A percentile compares a stretch with the other conserved stretches of the same genome.
phyloP scores from a whole-genome alignment of 2,888 invertebrate species.

The Metallyticus violacea region DNA sequence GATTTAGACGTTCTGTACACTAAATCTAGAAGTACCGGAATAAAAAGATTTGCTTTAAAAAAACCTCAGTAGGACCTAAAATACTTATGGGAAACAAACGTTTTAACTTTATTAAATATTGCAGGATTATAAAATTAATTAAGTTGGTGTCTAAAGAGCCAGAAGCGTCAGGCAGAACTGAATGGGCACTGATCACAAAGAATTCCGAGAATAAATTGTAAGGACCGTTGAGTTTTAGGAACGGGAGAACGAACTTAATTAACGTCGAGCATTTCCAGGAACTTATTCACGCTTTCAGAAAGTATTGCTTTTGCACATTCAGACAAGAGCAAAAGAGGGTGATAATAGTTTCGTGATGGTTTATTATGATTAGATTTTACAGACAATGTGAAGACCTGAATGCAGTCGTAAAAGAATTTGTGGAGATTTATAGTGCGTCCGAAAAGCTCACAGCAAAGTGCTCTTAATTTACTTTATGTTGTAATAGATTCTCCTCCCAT shows the following conservation, averaged over 20 bases:
- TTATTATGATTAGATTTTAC: too few relatives aligned
- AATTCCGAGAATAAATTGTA: neutral
- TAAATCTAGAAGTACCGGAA: too few relatives aligned
- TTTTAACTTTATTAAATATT: neutral
- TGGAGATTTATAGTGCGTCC: too few relatives aligned
- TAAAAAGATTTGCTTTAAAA: neutral
- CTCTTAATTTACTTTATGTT: too few relatives aligned
- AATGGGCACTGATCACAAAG: neutral
- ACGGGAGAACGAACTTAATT: neutral
- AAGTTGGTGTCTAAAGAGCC: neutral
- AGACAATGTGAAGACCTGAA: too few relatives aligned
- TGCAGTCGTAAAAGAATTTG: too few relatives aligned
- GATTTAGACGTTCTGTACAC: neutral
- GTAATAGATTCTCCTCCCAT: too few relatives aligned
- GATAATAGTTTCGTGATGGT: neutral
- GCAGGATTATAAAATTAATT: neutral
- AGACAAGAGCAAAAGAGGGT: neutral
- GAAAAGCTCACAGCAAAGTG: too few relatives aligned
- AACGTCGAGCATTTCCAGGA: neutral
- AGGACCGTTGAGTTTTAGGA: neutral
- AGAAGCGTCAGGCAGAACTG: too few relatives aligned
- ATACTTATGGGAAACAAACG: too few relatives aligned
- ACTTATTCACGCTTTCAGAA: neutral
- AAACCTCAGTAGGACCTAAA: too few relatives aligned
- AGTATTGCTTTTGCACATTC: neutral